phyloP scores from a whole-genome alignment of 2,113 vertebrate species.

The rabbit (Oryctolagus cuniculus) region mOryCun1.1 NC_091433.1:63178001-63178500 shows the following conservation, averaged over 20 bases:
- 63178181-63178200: background rate
- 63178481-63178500: background rate
- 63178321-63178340: background rate
- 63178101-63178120: background rate
- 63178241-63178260: accelerated
- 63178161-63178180: background rate
- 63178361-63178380: too few relatives aligned
- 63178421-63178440: background rate
- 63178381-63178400: background rate
- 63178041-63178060: background rate
- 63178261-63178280: background rate
- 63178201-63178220: background rate
- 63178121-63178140: background rate
- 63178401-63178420: background rate
- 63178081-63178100: background rate
- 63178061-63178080: background rate
- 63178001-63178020: background rate
- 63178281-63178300: background rate
- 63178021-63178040: background rate
- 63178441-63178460: background rate
- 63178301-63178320: background rate
- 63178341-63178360: background rate
- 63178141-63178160: background rate
- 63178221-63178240: background rate
- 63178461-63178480: background rate